These are phyloP conservation scores for Pygoscelis adeliae DNA, from an alignment of 2,113 vertebrate species.

Conservation along the genomic window DNA sequence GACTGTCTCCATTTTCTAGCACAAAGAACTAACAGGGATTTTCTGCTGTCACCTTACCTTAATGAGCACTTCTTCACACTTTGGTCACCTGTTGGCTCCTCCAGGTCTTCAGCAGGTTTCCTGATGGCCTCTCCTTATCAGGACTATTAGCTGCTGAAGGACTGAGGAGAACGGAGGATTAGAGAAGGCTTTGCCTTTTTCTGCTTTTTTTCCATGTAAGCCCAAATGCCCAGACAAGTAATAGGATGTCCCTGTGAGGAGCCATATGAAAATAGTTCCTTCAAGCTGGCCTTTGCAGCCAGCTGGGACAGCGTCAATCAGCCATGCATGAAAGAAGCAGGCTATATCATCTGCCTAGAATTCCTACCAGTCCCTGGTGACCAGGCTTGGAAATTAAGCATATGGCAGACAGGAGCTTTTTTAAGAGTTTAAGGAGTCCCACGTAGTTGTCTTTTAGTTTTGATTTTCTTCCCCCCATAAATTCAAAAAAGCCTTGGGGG, in stretches of 20 bases:
- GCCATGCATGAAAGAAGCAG: background rate
- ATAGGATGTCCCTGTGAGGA: background rate
- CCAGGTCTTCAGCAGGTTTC: background rate
- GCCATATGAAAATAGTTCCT: background rate
- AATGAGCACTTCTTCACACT: background rate
- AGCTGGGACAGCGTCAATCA: background rate
- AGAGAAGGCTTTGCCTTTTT: background rate
- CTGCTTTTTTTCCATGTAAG: background rate
- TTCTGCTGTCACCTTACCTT: background rate
- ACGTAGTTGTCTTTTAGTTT: background rate
- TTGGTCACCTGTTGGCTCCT: background rate
- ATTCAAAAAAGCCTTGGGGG: background rate
- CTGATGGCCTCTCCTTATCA: background rate
- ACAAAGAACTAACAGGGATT: background rate
- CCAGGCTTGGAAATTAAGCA: background rate
- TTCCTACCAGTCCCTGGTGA: background rate
- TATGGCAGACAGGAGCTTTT: background rate
- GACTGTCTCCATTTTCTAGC: background rate
- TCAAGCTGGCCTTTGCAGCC: background rate
- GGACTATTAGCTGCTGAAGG: background rate
- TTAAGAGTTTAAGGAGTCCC: background rate
- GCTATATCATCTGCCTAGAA: background rate
- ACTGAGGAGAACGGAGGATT: background rate
- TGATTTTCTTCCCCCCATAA: accelerated
- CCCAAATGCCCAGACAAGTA: background rate